A percentile compares a stretch with the other conserved stretches of the same genome.
phyloP scores from a whole-genome alignment of 2,888 invertebrate genomes.

The Meteorus colon region DNA sequence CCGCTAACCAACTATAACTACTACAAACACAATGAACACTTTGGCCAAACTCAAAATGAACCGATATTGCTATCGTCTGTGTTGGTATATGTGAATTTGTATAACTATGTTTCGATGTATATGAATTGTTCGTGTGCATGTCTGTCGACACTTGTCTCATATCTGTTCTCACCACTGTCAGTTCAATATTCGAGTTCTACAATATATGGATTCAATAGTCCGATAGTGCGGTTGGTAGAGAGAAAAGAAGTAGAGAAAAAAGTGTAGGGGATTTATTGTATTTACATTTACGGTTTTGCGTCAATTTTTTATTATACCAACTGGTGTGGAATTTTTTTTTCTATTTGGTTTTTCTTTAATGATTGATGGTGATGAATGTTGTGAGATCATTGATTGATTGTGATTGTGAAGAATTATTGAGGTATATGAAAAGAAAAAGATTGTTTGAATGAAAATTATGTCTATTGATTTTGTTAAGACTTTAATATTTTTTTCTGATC shows the following conservation, averaged over 20 bases:
- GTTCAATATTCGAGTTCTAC: neutral
- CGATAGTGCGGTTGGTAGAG: neutral
- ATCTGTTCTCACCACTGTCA: neutral
- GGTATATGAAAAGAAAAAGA: no score
- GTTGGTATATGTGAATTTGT: slow-evolving; percentile 10
- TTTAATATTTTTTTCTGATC: no score
- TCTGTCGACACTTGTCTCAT: slow-evolving; percentile 13
- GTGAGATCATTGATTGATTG: no score
- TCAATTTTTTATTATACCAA: no score
- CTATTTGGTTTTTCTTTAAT: no score
- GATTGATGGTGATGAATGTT: no score
- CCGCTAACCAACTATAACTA: slow-evolving; percentile 58
- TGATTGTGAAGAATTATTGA: no score
- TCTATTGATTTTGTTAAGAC: no score
- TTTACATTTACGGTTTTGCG: no score
- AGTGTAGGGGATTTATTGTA: no score
- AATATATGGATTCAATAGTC: neutral
- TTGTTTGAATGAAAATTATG: no score
- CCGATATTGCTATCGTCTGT: neutral
- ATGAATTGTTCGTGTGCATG: neutral
- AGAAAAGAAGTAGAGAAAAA: neutral
- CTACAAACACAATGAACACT: slow-evolving; percentile 57
- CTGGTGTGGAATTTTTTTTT: no score
- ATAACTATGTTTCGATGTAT: slow-evolving; percentile 26
- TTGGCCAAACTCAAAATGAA: slow-evolving; percentile 46